Evolutionary conservation across 2,113 vertebrate genomes (phyloP).

Genomic region (rabbit (Oryctolagus cuniculus)): mOryCun1.1 NC_091441.1:93831501-93832000

Average conservation of each 20-base stretch:
- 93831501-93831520: slow-evolving; percentile 42
- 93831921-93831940: slow-evolving; percentile 28
- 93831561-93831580: slow-evolving; percentile 25
- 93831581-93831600: background rate
- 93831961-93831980: slow-evolving; percentile 14
- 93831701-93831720: slow-evolving; percentile 27
- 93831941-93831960: slow-evolving; percentile 35
- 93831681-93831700: background rate
- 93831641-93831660: background rate
- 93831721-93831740: background rate
- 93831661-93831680: background rate
- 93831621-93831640: background rate
- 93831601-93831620: background rate
- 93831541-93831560: slow-evolving; percentile 1
- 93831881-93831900: slow-evolving; percentile 24
- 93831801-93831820: slow-evolving; percentile 23
- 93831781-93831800: slow-evolving; percentile 2
- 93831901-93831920: slow-evolving; percentile 34
- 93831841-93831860: background rate
- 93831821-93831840: slow-evolving; percentile 9
- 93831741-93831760: background rate
- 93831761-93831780: background rate
- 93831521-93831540: background rate
- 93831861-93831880: slow-evolving; percentile 30
- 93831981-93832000: slow-evolving; percentile 25